Evolutionary conservation across 1,140 invertebrate genomes (phyloP).

Genomic region (Centruroides sculpturatus): DNA sequence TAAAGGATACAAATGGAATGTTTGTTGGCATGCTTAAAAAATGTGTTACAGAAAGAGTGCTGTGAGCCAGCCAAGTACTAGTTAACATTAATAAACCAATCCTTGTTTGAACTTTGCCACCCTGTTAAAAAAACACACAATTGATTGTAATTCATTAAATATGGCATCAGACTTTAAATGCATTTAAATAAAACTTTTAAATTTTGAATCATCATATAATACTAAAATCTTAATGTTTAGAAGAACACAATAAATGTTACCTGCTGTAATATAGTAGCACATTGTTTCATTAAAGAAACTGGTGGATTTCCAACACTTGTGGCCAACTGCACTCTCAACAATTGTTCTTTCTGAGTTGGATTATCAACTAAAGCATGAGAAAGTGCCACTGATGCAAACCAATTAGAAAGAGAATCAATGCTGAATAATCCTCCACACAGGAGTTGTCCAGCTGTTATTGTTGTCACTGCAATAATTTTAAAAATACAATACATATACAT

Average conservation of each 20-base stretch:
- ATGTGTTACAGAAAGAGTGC: constrained; percentile 61
- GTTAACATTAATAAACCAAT: constrained; percentile 83
- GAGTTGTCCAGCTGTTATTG: constrained; percentile 60
- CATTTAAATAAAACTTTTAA: too few relatives aligned
- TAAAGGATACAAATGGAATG: constrained; percentile 50
- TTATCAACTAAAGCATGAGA: constrained; percentile 84
- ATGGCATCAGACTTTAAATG: background rate
- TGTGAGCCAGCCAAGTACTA: constrained; percentile 74
- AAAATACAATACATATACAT: background rate
- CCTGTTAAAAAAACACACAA: constrained; percentile 27
- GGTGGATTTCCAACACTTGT: constrained; percentile 68
- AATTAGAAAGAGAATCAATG: constrained; percentile 81
- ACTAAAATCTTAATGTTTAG: too few relatives aligned
- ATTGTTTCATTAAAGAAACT: constrained; percentile 75
- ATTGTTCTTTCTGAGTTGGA: constrained; percentile 71
- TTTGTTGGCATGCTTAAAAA: constrained; percentile 73
- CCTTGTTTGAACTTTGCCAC: constrained; percentile 72
- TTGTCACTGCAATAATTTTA: constrained; percentile 24
- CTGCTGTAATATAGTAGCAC: constrained; percentile 65
- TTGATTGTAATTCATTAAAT: constrained; percentile 1
- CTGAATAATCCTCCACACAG: constrained; percentile 88
- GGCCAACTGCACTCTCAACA: constrained; percentile 81
- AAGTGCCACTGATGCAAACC: constrained; percentile 86
- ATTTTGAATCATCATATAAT: too few relatives aligned
- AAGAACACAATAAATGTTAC: constrained; percentile 13